These are phyloP conservation scores for Trisateles emortualis DNA, from an alignment of 2,888 invertebrate genomes.

Conservation along the genomic window DNA sequence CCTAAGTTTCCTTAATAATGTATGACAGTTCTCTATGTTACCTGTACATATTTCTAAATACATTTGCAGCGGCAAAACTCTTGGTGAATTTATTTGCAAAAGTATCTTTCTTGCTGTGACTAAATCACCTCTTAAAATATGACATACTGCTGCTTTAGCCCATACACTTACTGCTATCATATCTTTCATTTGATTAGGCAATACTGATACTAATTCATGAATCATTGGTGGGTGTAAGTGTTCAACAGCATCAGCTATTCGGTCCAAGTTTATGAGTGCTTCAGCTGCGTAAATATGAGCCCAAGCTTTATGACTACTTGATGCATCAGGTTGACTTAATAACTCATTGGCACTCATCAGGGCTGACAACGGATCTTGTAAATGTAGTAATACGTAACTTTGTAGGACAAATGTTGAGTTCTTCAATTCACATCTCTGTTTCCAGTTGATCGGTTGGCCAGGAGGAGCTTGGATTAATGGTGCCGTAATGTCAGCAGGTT, in stretches of 20 bases:
- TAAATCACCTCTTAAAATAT: slow-evolving; percentile 79
- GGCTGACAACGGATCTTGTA: slow-evolving; percentile 94
- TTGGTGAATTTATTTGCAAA: slow-evolving; percentile 79
- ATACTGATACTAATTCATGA: slow-evolving; percentile 77
- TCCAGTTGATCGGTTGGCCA: slow-evolving; percentile 88
- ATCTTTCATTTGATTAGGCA: slow-evolving; percentile 78
- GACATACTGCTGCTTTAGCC: slow-evolving; percentile 85
- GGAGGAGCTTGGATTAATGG: slow-evolving; percentile 85
- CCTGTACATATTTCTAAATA: slow-evolving; percentile 86
- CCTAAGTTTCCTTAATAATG: slow-evolving; percentile 76
- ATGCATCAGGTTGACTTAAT: slow-evolving; percentile 89
- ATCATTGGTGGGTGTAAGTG: slow-evolving; percentile 93
- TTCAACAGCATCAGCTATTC: slow-evolving; percentile 93
- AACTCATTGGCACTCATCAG: slow-evolving; percentile 92
- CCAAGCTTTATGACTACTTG: slow-evolving; percentile 88
- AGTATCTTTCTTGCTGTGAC: slow-evolving; percentile 81
- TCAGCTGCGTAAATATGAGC: slow-evolving; percentile 97
- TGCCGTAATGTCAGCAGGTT: slow-evolving; percentile 65
- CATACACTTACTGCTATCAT: slow-evolving; percentile 82
- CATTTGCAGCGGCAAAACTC: slow-evolving; percentile 83
- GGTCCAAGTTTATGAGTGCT: slow-evolving; percentile 93
- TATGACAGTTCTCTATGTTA: slow-evolving; percentile 83
- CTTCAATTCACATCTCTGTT: slow-evolving; percentile 87
- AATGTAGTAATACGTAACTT: slow-evolving; percentile 93
- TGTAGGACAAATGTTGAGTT: slow-evolving; percentile 91